Evolutionary conservation across 1,140 invertebrate species (phyloP), one percentile per base, ranked within the genome.

Genomic region (Ladona fulva): DNA sequence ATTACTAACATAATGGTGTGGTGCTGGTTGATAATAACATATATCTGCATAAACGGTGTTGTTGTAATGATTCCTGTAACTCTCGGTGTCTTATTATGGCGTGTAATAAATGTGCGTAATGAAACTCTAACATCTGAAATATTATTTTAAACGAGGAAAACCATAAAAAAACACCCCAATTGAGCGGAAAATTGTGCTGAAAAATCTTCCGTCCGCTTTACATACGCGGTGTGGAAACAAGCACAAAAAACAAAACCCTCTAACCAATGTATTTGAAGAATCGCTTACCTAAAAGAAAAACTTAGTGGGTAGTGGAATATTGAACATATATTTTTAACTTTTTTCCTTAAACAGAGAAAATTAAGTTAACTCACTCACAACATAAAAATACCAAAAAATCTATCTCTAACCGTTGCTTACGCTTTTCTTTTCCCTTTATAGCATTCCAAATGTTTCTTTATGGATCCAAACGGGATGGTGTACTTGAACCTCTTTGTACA

Each of bases 1-100:
- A 37, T 37, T 37, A 66, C 16, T 19, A 19, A 22, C 14, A 66
- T 66, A 66, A 66, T 22, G 52, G 52, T 66, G 52, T 66, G 52
- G 52, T 66, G 52, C 52, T 66, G 52, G 52, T 66, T 66, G 52
- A 66, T 66, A 66, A 66, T 66, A 66, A 66, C 52, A 6, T 66
- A 66, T 66, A 66, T 66, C 52, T 66, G 52, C 52, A 66, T 66
- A 66, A 66, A 66, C 52, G 52, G 52, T 66, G 52, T 66, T 66
- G 12, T 66, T 66, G 52, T 66, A 66, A 66, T 66, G 52, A 66
- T 66, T 66, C 52, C 52, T 66, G 52, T 66, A 66, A 66, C 52
- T 66, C 52, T 66, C 52, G 52, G 52, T 66, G 52, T 66, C 52
- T 66, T 66, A 3, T 66, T 66, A 66, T 66, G 14, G 12, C 52